These are phyloP conservation scores for Eurytoma californica DNA, from an alignment of 2,888 invertebrate genomes.

Conservation along the genomic window DNA sequence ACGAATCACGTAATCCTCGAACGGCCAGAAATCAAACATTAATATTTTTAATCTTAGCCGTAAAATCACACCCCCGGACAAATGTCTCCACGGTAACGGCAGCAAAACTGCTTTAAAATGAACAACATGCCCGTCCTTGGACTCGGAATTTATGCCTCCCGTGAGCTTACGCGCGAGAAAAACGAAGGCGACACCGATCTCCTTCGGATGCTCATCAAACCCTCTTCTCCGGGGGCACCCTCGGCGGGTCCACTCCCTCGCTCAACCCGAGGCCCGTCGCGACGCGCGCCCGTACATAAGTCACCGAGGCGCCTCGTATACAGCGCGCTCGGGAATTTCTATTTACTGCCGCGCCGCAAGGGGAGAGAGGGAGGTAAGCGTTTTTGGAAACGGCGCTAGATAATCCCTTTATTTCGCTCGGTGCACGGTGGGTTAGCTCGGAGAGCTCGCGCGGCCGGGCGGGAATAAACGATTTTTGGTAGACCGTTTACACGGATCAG, in stretches of 20 bases:
- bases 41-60: slow-evolving; percentile 31
- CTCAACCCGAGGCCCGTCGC: not conserved
- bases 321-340: slow-evolving; percentile 44
- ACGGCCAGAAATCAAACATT: not conserved
- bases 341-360: slow-evolving; percentile 35
- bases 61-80: slow-evolving; percentile 24
- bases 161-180: not conserved
- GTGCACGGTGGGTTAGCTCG: not conserved
- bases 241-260: not conserved
- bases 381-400: slow-evolving; percentile 43
- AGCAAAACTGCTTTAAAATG: slow-evolving; percentile 36
- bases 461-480: slow-evolving; percentile 61
- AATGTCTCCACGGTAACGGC: slow-evolving; percentile 2
- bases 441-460: not conserved
- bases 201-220: slow-evolving; percentile 39
- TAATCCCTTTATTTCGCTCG: slow-evolving; percentile 56
- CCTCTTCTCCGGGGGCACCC: not conserved
- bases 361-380: not conserved
- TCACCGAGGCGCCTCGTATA: slow-evolving; percentile 11
- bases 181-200: slow-evolving; percentile 8
- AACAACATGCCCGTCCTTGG: slow-evolving; percentile 23
- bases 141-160: slow-evolving; percentile 39
- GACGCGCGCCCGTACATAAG: slow-evolving; percentile 5
- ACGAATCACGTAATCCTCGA: no score
- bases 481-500: slow-evolving; percentile 61